These are phyloP conservation scores for Apis laboriosa DNA, from an alignment of 1,140 invertebrate species.

Conservation along the genomic window DNA sequence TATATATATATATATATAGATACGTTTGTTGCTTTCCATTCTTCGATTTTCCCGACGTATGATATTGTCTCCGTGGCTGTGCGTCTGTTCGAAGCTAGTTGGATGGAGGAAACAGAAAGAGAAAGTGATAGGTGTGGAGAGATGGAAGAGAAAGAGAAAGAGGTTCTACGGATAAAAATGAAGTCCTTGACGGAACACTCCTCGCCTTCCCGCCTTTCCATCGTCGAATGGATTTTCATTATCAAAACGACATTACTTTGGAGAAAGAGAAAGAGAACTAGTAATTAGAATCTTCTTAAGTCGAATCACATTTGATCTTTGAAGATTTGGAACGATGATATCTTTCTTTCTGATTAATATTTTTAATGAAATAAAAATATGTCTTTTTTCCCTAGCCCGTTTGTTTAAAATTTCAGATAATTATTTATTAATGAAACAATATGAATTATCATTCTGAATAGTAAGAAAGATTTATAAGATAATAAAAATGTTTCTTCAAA, in stretches of 20 bases:
- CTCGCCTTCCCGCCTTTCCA: background rate
- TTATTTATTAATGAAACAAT: no score
- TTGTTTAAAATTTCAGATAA: no score
- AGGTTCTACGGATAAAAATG: slow-evolving; percentile 2
- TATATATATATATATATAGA: background rate
- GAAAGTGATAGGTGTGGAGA: background rate
- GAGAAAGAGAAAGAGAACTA: background rate
- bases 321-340: background rate
- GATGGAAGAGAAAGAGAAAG: no score
- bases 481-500: no score
- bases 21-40: slow-evolving; percentile 20
- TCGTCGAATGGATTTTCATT: slow-evolving; percentile 5
- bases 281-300: background rate
- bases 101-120: no score
- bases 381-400: no score
- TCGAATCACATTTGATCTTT: background rate
- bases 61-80: slow-evolving; percentile 26
- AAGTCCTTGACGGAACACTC: background rate
- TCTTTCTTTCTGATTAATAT: no score
- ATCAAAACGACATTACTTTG: slow-evolving; percentile 1
- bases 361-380: no score
- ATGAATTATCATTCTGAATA: no score
- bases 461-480: no score
- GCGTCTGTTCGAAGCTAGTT: background rate
- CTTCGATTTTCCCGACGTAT: slow-evolving; percentile 35